These are phyloP conservation scores for Epinotia ramella DNA, from an alignment of 2,888 invertebrate species.

Conservation along the genomic window DNA sequence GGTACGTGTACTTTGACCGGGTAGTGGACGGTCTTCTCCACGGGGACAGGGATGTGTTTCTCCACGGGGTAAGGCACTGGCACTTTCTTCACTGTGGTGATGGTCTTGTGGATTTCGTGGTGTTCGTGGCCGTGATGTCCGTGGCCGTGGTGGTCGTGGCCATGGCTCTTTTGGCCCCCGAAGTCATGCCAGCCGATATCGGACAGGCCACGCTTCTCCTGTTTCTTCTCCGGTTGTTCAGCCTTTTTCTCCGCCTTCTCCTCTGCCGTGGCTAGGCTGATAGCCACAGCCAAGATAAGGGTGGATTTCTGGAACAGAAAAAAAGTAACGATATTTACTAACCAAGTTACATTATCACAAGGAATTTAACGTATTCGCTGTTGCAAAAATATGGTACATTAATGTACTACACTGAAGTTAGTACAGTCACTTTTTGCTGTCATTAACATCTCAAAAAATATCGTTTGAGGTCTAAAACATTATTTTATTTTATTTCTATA, in stretches of 20 bases:
- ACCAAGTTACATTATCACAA: neutral
- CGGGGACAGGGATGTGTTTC: constrained; percentile 88
- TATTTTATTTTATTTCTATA: too few species aligned
- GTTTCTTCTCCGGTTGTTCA: constrained; percentile 81
- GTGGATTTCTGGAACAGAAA: constrained; percentile 72
- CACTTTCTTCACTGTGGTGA: constrained; percentile 90
- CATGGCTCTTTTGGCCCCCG: constrained; percentile 56
- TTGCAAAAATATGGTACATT: neutral
- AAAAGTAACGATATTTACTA: neutral
- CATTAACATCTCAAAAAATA: neutral
- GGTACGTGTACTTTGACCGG: constrained; percentile 89
- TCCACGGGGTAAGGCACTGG: constrained; percentile 90
- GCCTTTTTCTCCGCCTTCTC: constrained; percentile 82
- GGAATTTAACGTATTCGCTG: neutral
- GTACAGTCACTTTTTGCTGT: neutral
- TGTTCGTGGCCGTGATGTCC: constrained; percentile 62
- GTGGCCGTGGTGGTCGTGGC: constrained; percentile 49
- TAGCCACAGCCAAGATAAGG: constrained; percentile 82
- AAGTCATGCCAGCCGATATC: constrained; percentile 78
- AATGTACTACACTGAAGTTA: neutral
- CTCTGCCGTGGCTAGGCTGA: constrained; percentile 84
- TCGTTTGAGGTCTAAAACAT: too few species aligned
- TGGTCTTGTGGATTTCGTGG: constrained; percentile 86
- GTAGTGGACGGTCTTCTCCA: constrained; percentile 87
- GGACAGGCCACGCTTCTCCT: constrained; percentile 84